Evolutionary conservation across 2,113 vertebrate genomes (phyloP).

Genomic region (Proterorhinus semilunaris): DNA sequence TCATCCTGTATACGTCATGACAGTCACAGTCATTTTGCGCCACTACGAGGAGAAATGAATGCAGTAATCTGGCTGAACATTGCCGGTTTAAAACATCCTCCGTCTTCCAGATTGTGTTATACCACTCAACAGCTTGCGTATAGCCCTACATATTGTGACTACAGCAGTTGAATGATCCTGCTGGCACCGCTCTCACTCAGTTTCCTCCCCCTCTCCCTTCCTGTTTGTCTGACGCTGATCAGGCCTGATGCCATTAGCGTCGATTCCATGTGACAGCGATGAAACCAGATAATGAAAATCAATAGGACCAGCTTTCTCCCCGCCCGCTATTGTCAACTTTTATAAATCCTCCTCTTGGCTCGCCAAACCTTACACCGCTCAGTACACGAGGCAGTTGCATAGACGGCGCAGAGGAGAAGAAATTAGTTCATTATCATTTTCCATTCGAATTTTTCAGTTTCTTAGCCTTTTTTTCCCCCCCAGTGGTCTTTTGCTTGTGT

Average conservation of each 20-base stretch:
- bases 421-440: conserved; percentile 15
- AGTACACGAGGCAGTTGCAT: not conserved
- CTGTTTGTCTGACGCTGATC: conserved; percentile 41
- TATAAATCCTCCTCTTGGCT: conserved; percentile 49
- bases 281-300: conserved; percentile 67
- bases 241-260: conserved; percentile 58
- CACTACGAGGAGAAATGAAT: too few relatives aligned
- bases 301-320: conserved; percentile 53
- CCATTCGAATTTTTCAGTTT: conserved; percentile 13
- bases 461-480: conserved; percentile 1
- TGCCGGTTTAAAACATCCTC: too few relatives aligned
- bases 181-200: not conserved
- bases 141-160: not conserved
- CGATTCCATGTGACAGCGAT: conserved; percentile 63
- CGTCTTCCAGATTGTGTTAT: not conserved
- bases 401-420: not conserved
- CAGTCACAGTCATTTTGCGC: too few relatives aligned
- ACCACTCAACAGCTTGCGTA: not conserved
- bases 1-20: too few relatives aligned
- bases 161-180: not conserved
- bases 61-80: too few relatives aligned
- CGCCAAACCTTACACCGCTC: not conserved
- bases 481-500: conserved; percentile 23
- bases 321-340: conserved; percentile 57
- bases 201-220: not conserved